Percentiles rank a stretch among this genome's conserved stretches.
Conservation (phyloP, 2,888 invertebrate genomes). For the Lasioglossum lativentre region DNA sequence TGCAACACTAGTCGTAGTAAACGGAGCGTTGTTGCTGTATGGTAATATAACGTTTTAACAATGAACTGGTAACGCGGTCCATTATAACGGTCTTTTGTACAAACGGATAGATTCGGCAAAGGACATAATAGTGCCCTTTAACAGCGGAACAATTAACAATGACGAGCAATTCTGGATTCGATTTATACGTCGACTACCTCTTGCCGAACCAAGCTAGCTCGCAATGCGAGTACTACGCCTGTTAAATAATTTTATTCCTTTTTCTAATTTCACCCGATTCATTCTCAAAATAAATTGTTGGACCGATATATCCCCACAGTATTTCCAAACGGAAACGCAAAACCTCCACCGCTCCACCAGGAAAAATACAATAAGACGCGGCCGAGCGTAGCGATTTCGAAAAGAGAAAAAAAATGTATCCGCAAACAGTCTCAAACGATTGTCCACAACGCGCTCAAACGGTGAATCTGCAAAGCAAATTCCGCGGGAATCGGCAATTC, state of each 20-base stretch:
- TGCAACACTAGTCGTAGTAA: not conserved
- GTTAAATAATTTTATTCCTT: not conserved
- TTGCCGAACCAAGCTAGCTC: not conserved
- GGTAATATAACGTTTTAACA: not conserved
- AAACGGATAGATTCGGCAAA: not conserved
- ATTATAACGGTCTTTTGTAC: not conserved
- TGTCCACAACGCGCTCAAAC: not conserved
- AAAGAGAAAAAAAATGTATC: not conserved
- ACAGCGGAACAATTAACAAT: not conserved
- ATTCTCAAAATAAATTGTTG: not conserved
- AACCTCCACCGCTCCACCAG: accelerated
- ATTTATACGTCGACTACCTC: not conserved
- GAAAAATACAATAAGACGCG: constrained; percentile 1
- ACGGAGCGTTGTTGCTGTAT: not conserved
- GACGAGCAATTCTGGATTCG: not conserved
- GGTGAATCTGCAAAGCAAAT: not conserved
- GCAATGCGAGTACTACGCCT: not conserved
- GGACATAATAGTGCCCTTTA: constrained; percentile 1
- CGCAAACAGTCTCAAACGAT: not conserved
- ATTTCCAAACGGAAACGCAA: no score
- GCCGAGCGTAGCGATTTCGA: not conserved
- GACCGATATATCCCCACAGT: no score
- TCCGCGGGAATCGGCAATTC: not conserved
- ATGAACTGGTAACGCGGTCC: not conserved
- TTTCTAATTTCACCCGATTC: not conserved